Conservation (phyloP, 2,113 vertebrate species). For the Myiozetetes cayanensis region DNA sequence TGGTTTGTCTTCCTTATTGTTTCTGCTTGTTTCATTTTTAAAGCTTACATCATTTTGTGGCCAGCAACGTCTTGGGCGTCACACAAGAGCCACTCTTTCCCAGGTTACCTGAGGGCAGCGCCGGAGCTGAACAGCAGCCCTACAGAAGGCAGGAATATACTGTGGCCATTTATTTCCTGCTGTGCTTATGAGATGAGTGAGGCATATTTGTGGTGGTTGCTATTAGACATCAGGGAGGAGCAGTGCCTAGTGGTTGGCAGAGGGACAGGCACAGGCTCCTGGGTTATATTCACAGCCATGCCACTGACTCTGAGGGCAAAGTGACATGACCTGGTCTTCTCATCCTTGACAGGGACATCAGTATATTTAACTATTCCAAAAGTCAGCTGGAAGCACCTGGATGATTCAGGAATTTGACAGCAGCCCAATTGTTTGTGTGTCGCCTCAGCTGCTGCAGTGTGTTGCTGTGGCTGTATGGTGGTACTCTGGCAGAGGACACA, state of each 20-base stretch:
- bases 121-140: constrained; percentile 29
- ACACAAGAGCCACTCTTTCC: neutral
- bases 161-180: constrained; percentile 49
- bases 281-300: neutral
- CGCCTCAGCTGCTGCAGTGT: fast-evolving
- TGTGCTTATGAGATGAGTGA: neutral
- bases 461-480: neutral
- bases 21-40: neutral
- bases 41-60: constrained; percentile 18
- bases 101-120: constrained; percentile 7
- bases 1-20: constrained; percentile 41
- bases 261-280: neutral
- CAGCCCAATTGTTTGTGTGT: neutral
- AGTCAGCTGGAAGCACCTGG: neutral
- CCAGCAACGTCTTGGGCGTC: neutral
- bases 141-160: constrained; percentile 1
- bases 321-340: neutral
- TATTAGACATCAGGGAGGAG: constrained; percentile 52
- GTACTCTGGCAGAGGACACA: neutral
- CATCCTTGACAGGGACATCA: neutral
- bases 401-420: neutral
- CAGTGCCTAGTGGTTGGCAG: neutral
- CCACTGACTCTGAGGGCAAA: neutral
- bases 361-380: neutral
- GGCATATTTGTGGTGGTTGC: constrained; percentile 42